phyloP scores from a whole-genome alignment of 1,140 invertebrate genomes.

The Anastatus disparis region DNA sequence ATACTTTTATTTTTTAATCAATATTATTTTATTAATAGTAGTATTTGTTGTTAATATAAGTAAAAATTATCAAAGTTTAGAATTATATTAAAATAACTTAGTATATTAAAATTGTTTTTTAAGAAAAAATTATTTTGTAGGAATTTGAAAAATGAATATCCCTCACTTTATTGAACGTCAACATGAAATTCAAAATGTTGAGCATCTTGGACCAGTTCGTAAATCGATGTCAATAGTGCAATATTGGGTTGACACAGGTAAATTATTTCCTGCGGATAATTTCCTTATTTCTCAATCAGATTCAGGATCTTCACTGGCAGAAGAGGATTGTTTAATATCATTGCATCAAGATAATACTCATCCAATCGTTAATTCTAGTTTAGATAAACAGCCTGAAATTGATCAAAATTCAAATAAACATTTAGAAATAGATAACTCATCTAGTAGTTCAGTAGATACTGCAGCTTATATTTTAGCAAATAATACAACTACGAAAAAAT shows the following conservation, averaged over 20 bases:
- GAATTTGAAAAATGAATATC: too few relatives aligned
- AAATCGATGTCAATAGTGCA: constrained; percentile 49
- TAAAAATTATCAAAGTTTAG: too few relatives aligned
- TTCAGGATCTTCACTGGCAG: constrained; percentile 39
- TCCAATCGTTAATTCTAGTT: neutral
- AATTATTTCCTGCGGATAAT: constrained; percentile 43
- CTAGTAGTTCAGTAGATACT: constrained; percentile 53
- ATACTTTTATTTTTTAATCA: too few relatives aligned
- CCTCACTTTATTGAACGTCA: too few relatives aligned
- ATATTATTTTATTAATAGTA: too few relatives aligned
- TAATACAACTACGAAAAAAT: constrained; percentile 51
- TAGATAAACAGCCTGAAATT: neutral
- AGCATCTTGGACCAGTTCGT: constrained; percentile 38
- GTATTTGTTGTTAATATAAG: too few relatives aligned
- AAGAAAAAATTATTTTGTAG: too few relatives aligned
- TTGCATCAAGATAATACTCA: neutral
- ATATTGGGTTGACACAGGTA: constrained; percentile 57
- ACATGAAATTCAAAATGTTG: neutral
- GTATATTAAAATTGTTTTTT: too few relatives aligned
- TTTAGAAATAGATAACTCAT: constrained; percentile 22
- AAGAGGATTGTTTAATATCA: constrained; percentile 24
- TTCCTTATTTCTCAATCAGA: constrained; percentile 26
- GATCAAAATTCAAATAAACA: neutral
- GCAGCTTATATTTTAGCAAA: constrained; percentile 55
- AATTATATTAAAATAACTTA: too few relatives aligned